Conservation (phyloP, 2,113 vertebrate species). For the Seriola dumerili region DNA sequence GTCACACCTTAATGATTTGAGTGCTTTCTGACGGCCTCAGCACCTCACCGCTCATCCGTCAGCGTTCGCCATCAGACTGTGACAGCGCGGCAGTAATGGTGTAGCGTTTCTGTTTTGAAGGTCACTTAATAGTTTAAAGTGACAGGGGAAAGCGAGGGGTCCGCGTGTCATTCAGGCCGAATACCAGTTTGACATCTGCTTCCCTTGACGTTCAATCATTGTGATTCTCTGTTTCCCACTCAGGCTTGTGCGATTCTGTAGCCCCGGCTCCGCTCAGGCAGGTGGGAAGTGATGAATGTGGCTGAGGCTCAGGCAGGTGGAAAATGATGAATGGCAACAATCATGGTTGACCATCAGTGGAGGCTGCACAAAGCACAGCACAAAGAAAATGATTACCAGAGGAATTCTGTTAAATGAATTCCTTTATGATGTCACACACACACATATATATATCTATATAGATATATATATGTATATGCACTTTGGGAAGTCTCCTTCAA, state of each 20-base stretch:
- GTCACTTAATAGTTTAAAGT: conserved; percentile 76
- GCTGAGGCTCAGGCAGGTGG: conserved; percentile 54
- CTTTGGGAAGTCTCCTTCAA: too few relatives aligned
- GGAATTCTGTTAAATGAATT: conserved; percentile 47
- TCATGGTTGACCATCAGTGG: conserved; percentile 70
- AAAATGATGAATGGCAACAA: conserved; percentile 80
- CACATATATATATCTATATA: too few relatives aligned
- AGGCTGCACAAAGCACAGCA: conserved; percentile 54
- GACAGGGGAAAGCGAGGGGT: conserved; percentile 60
- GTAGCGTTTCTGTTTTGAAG: conserved; percentile 68
- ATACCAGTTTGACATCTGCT: conserved; percentile 74
- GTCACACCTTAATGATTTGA: conserved; percentile 64
- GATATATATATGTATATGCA: too few relatives aligned
- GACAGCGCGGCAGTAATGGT: conserved; percentile 55
- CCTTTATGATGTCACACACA: conserved; percentile 17
- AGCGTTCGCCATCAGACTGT: conserved; percentile 51
- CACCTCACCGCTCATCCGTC: conserved; percentile 53
- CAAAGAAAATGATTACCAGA: conserved; percentile 65
- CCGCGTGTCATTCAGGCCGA: conserved; percentile 63
- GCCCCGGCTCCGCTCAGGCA: conserved; percentile 30
- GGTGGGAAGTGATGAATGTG: conserved; percentile 67
- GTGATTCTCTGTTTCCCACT: conserved; percentile 66
- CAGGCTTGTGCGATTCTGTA: conserved; percentile 44
- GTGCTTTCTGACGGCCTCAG: conserved; percentile 51
- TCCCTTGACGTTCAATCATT: conserved; percentile 76